phyloP scores from a whole-genome alignment of 1,140 invertebrate genomes.

The Amphibalanus amphitrite region DNA sequence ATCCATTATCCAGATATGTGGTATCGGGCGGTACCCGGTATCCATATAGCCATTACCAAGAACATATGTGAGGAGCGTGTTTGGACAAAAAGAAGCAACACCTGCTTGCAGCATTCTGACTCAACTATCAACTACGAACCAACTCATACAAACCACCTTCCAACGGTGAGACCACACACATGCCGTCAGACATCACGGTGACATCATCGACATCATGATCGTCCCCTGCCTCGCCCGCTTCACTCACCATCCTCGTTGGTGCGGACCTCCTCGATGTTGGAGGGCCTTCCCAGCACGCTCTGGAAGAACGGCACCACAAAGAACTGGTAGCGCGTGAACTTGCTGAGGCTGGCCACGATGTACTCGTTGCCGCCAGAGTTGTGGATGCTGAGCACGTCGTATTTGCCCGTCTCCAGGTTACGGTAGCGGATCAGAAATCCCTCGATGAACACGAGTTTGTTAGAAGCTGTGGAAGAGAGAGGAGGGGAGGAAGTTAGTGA shows the following conservation, averaged over 20 bases:
- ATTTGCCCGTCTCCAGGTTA: conserved; percentile 9
- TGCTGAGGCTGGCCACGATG: conserved; percentile 41
- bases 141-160: too few relatives aligned
- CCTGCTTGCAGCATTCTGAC: too few relatives aligned
- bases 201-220: too few relatives aligned
- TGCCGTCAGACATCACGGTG: too few relatives aligned
- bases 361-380: conserved; percentile 7
- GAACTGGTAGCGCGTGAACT: conserved; percentile 55
- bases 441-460: conserved; percentile 40
- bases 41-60: too few relatives aligned
- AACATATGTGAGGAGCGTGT: too few relatives aligned
- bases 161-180: too few relatives aligned
- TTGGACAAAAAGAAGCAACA: too few relatives aligned
- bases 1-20: too few relatives aligned
- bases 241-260: conserved; percentile 54
- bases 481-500: background rate
- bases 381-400: conserved; percentile 1
- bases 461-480: conserved; percentile 24
- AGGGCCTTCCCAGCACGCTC: conserved; percentile 54
- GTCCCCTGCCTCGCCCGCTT: too few relatives aligned
- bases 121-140: too few relatives aligned
- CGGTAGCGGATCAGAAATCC: conserved; percentile 86
- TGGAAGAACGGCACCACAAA: conserved; percentile 61
- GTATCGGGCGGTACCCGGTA: too few relatives aligned
- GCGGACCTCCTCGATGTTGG: conserved; percentile 46